A percentile compares a stretch with the other conserved stretches of the same genome.
phyloP scores from a whole-genome alignment of 2,888 invertebrate species.

The Aethes cnicana region DNA sequence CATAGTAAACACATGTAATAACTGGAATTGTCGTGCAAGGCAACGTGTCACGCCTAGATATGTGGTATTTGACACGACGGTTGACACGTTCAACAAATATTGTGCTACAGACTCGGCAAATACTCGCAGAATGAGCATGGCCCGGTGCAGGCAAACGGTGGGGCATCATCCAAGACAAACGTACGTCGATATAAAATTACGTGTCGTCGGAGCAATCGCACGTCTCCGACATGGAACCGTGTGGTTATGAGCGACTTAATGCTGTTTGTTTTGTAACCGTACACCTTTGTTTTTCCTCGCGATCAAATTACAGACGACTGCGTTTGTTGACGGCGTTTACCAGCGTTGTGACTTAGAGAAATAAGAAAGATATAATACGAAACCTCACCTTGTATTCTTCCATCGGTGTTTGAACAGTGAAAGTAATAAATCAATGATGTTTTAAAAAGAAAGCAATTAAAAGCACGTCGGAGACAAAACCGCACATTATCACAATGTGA shows the following conservation, averaged over 20 bases:
- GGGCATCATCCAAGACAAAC: slow-evolving; percentile 61
- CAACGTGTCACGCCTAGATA: slow-evolving; percentile 76
- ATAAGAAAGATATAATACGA: slow-evolving; percentile 38
- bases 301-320: slow-evolving; percentile 13
- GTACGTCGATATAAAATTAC: slow-evolving; percentile 71
- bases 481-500: slow-evolving; percentile 69
- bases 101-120: slow-evolving; percentile 73
- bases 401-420: slow-evolving; percentile 45
- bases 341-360: slow-evolving; percentile 37
- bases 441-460: slow-evolving; percentile 73
- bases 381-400: slow-evolving; percentile 56
- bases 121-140: slow-evolving; percentile 63
- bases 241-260: slow-evolving; percentile 62
- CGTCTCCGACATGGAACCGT: slow-evolving; percentile 48
- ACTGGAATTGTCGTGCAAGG: slow-evolving; percentile 61
- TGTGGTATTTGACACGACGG: slow-evolving; percentile 70
- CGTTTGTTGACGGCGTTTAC: slow-evolving; percentile 30
- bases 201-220: slow-evolving; percentile 65
- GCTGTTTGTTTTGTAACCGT: slow-evolving; percentile 32
- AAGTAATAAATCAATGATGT: slow-evolving; percentile 73
- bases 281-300: slow-evolving; percentile 25
- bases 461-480: slow-evolving; percentile 62
- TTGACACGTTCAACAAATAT: slow-evolving; percentile 81
- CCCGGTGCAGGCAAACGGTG: slow-evolving; percentile 65
- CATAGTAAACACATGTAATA: slow-evolving; percentile 70